phyloP scores from a whole-genome alignment of 2,888 invertebrate genomes.

The Caenorhabditis drosophilae region DNA sequence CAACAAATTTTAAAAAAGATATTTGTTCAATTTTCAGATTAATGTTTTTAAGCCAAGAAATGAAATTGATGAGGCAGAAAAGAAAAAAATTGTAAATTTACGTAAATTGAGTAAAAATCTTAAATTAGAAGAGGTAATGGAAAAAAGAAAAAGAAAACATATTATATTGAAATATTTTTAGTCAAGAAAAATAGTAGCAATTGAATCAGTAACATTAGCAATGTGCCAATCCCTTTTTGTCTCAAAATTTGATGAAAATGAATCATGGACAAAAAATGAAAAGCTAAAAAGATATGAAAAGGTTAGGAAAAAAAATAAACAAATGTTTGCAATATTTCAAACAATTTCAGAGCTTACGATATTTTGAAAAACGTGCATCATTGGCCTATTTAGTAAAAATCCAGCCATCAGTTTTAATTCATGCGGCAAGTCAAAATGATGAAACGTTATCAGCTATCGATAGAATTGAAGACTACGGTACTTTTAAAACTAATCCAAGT shows the following conservation, averaged over 20 bases:
- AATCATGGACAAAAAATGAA: slow-evolving; percentile 41
- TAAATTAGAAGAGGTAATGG: slow-evolving; percentile 7
- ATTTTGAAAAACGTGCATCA: slow-evolving; percentile 15
- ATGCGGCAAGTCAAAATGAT: slow-evolving; percentile 23
- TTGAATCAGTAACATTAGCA: slow-evolving; percentile 25
- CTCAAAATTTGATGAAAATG: neutral
- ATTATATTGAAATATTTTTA: too few species aligned
- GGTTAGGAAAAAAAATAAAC: too few species aligned
- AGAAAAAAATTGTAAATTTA: slow-evolving; percentile 6
- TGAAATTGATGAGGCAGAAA: slow-evolving; percentile 11
- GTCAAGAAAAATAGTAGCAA: slow-evolving; percentile 8
- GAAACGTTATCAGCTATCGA: slow-evolving; percentile 37
- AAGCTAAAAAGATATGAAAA: slow-evolving; percentile 30
- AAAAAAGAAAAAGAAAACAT: too few species aligned
- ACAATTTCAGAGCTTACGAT: slow-evolving; percentile 19
- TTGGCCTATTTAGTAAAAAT: slow-evolving; percentile 11
- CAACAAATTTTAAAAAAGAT: too few species aligned
- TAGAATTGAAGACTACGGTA: slow-evolving; percentile 40
- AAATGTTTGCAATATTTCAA: slow-evolving; percentile 27
- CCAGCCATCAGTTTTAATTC: slow-evolving; percentile 24
- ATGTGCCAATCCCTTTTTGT: slow-evolving; percentile 9
- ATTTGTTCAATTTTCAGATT: neutral
- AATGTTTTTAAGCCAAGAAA: slow-evolving; percentile 7
- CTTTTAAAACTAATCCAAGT: neutral
- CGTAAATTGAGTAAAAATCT: slow-evolving; percentile 1